Evolutionary conservation across 2,888 invertebrate genomes (phyloP), one percentile per base, ranked within the genome.

Genomic region (Apeira syringaria): DNA sequence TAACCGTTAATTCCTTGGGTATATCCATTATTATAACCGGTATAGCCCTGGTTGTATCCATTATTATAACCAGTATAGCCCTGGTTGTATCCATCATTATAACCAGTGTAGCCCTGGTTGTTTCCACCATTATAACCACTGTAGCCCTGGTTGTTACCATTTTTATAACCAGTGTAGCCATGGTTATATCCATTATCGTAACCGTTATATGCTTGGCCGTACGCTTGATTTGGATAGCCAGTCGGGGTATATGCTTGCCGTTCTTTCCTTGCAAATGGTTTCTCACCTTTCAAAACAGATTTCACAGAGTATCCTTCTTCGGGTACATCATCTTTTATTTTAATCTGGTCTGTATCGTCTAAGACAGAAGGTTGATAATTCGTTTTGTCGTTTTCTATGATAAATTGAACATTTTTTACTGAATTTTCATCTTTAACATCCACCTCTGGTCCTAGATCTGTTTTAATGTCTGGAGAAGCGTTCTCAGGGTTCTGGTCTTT

Each of bases 251-350:
- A n/a, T 1, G 27, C 7, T 3, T 27, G 7, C 13, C 27, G 12
- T n/a, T 27, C 13, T 7, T 12, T 13, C n/a, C 27, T 27, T 3
- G n/a, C 7, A 7, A 20, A 7, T 7, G 5, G 2, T 27, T 10
- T 13, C 5, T 26, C 26, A 11, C 27, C 15, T 22, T 22, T 38
- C 7, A 24, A 3, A 8, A 48, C 8, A 7, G 38, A 41, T 5
- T 46, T 43, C 11, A 49, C 2, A 9, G 17, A 17, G 5, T 9
- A 2, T 24, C 10, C 33, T 13, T 27, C 15, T 10, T 18, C 10
- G 1, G 18, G 30, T 7, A 27, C 13, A 7, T 9, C 1, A 4
- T 41, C 18, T 7, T 17, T 1, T 9, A 8, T 3, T 8, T 9
- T 5, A 5, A n/a, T 32, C 1, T 46, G 9, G 10, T 12, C 32